Evolutionary conservation across 1,140 invertebrate species (phyloP).

Genomic region (Meloidogyne floridensis): DNA sequence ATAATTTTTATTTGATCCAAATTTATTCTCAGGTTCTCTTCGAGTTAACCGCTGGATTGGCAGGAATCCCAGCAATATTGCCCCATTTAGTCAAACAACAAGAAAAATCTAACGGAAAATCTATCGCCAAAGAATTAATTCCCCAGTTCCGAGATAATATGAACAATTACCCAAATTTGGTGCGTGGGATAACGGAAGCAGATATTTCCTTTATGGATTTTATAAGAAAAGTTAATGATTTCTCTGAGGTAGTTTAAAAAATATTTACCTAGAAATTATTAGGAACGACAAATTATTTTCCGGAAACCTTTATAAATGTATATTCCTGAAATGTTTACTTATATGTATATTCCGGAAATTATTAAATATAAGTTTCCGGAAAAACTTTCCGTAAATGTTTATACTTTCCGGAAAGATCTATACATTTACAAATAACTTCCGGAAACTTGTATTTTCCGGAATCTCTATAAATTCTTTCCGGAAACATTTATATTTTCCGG

Average conservation of each 20-base stretch:
- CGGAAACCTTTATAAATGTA: no score
- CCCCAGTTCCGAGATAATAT: slow-evolving; percentile 58
- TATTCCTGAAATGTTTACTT: no score
- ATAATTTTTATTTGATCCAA: background rate
- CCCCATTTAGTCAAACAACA: slow-evolving; percentile 54
- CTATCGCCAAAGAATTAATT: slow-evolving; percentile 61
- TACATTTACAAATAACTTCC: no score
- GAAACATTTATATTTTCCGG: no score
- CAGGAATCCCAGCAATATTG: slow-evolving; percentile 51
- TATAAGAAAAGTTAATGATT: slow-evolving; percentile 52
- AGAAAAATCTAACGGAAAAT: slow-evolving; percentile 45
- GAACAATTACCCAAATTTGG: slow-evolving; percentile 46
- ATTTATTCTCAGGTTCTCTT: slow-evolving; percentile 50
- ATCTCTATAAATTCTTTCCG: no score
- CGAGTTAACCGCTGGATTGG: slow-evolving; percentile 53
- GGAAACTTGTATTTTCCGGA: no score
- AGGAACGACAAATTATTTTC: no score
- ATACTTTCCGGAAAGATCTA: no score
- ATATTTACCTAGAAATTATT: background rate
- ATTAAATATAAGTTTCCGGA: no score
- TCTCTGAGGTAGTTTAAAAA: slow-evolving; percentile 47
- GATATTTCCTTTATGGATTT: slow-evolving; percentile 63
- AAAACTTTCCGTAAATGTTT: no score
- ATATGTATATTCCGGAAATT: no score
- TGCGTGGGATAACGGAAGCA: slow-evolving; percentile 54